These are phyloP conservation scores for Coreius guichenoti DNA, from an alignment of 2,797 vertebrate species.

Conservation along the genomic window DNA sequence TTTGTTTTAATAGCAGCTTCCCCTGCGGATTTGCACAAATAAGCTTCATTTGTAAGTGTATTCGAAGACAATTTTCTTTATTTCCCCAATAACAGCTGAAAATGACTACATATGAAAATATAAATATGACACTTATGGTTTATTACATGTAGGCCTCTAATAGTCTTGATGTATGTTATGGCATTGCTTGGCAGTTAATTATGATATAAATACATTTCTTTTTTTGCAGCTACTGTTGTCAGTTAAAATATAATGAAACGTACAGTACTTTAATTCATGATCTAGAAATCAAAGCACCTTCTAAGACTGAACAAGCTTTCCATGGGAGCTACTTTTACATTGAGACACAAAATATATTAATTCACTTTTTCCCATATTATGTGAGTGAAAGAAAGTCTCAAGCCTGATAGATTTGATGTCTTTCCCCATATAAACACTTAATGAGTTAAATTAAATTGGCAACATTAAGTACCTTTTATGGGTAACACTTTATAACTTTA, in stretches of 20 bases:
- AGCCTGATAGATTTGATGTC: background rate
- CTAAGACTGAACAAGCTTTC: slow-evolving; percentile 55
- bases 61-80: slow-evolving; percentile 24
- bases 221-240: slow-evolving; percentile 58
- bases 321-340: slow-evolving; percentile 64
- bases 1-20: background rate
- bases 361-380: slow-evolving; percentile 41
- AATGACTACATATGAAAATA: slow-evolving; percentile 69
- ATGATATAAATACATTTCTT: slow-evolving; percentile 53
- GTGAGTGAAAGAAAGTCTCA: background rate
- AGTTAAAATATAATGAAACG: slow-evolving; percentile 71
- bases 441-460: background rate
- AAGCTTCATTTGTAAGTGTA: background rate
- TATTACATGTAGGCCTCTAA: slow-evolving; percentile 58
- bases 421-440: background rate
- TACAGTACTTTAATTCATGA: slow-evolving; percentile 56
- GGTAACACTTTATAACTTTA: slow-evolving; percentile 5
- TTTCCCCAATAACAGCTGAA: slow-evolving; percentile 43
- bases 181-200: slow-evolving; percentile 62
- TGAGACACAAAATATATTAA: slow-evolving; percentile 43
- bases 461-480: background rate
- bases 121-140: slow-evolving; percentile 71
- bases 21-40: background rate
- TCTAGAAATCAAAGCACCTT: slow-evolving; percentile 60
- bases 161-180: slow-evolving; percentile 55